Base-by-base conservation (phyloP, 2,797 vertebrate species). In the Liparis tanakae region DNA sequence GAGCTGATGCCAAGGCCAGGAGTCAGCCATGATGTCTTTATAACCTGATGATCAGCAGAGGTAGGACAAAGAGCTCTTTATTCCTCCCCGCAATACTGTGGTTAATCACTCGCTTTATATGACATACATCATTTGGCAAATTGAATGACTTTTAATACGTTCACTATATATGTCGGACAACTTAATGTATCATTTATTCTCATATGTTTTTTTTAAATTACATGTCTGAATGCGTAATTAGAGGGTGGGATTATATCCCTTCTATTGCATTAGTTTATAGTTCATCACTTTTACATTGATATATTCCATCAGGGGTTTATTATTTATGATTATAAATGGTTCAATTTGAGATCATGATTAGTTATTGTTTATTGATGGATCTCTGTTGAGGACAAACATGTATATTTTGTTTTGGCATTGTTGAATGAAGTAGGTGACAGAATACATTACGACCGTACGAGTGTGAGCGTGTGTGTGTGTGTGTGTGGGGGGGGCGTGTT, bases 21-120 rank as follows among this genome's bases (percentile, higher is more conserved):
- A 30, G 84, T 74, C 82, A 78, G 83, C 79, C 85, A 88, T 87
- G 84, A 89, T 91, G 90, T 89, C 80, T 89, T 90, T 82, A 87
- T 92, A 93, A 92, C 92, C 92, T 87, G 83, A 93, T 93, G 92
- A 92, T 70, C 86, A 89, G 80, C 82, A 91, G 87, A 92, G 92
- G 92, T 93, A 91, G 54, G 89, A 70, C 6, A 33, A 5, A 12
- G 10, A 22, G n/a, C 4, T 15, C 63, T 69, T 55, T 56, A 39
- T 60, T 25, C 20, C 33, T 1, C 9, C 7, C 53, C 15, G 43
- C 25, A 43, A 0, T 22, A 13, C 56, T 25, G 60, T 34, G 15
- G 22, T 65, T 30, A 33, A 39, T 43, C 25, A 48, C 6, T 22
- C 2, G 15, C n/a, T 44, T 63, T 41, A n/a, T 64, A 30, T 57